Evolutionary conservation across 1,140 invertebrate species (phyloP).

Genomic region (Hyles euphorbiae): DNA sequence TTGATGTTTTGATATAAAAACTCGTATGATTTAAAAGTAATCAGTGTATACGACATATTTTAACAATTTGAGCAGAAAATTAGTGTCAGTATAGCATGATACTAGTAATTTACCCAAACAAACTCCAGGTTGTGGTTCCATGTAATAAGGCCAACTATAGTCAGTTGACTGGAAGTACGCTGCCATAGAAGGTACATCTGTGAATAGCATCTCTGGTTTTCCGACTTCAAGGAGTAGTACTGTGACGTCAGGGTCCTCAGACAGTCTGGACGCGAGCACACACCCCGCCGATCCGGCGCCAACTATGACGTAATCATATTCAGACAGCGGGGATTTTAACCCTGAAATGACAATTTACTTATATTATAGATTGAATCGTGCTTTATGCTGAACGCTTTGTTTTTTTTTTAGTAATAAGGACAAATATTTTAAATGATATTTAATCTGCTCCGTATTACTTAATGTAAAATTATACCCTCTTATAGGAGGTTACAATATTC

Average conservation of each 20-base stretch:
- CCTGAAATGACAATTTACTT: slow-evolving; percentile 25
- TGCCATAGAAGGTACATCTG: slow-evolving; percentile 78
- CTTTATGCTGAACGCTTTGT: no score
- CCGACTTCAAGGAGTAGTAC: slow-evolving; percentile 39
- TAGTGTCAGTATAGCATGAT: no score
- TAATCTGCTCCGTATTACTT: no score
- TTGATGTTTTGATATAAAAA: no score
- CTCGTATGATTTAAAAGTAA: no score
- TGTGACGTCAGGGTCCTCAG: slow-evolving; percentile 33
- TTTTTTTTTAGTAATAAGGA: no score
- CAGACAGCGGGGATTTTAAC: slow-evolving; percentile 30
- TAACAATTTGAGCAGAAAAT: no score
- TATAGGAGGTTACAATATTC: no score
- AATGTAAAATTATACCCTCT: no score
- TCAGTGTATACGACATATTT: no score
- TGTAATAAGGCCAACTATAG: slow-evolving; percentile 82
- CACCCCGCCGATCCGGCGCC: slow-evolving; percentile 87
- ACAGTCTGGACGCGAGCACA: slow-evolving; percentile 87
- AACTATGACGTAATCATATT: slow-evolving; percentile 90
- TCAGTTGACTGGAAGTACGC: slow-evolving; percentile 71
- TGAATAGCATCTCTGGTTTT: slow-evolving; percentile 51
- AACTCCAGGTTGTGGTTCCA: slow-evolving; percentile 76
- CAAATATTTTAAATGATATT: no score
- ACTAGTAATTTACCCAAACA: slow-evolving; percentile 66
- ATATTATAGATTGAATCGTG: not conserved